phyloP scores from a whole-genome alignment of 1,140 invertebrate genomes.

The Antheraea mylitta region DNA sequence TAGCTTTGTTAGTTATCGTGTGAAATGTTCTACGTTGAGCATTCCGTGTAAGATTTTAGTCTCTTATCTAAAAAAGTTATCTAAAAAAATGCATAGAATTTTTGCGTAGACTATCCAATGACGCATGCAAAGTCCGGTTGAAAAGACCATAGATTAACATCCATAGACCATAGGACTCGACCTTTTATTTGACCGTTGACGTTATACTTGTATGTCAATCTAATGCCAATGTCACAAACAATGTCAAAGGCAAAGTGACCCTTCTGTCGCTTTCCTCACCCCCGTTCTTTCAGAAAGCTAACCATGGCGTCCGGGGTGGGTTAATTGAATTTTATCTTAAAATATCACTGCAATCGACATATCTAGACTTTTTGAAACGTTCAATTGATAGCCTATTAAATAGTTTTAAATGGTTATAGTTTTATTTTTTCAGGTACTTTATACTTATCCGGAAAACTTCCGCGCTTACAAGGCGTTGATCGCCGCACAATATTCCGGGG shows the following conservation, averaged over 20 bases:
- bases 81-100: too few relatives aligned
- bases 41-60: too few relatives aligned
- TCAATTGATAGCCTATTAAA: neutral
- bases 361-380: constrained; percentile 9
- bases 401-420: constrained; percentile 22
- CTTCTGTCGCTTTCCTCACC: constrained; percentile 9
- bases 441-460: constrained; percentile 98
- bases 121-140: too few relatives aligned
- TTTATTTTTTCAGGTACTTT: constrained; percentile 91
- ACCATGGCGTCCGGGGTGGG: constrained; percentile 78
- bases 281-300: constrained; percentile 56
- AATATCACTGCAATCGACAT: constrained; percentile 48
- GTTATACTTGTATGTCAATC: constrained; percentile 17
- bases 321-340: constrained; percentile 38
- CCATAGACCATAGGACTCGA: too few relatives aligned
- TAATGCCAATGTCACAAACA: constrained; percentile 7
- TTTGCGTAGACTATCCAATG: too few relatives aligned
- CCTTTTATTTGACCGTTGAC: too few relatives aligned
- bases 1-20: too few relatives aligned
- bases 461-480: constrained; percentile 96
- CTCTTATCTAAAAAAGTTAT: too few relatives aligned
- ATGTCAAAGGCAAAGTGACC: constrained; percentile 42
- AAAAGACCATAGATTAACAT: too few relatives aligned
- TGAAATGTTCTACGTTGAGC: too few relatives aligned
- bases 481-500: constrained; percentile 96